Evolutionary conservation across 2,113 vertebrate genomes (phyloP), one percentile per base, ranked within the genome.

Genomic region (Neomonachus schauinslandi): DNA sequence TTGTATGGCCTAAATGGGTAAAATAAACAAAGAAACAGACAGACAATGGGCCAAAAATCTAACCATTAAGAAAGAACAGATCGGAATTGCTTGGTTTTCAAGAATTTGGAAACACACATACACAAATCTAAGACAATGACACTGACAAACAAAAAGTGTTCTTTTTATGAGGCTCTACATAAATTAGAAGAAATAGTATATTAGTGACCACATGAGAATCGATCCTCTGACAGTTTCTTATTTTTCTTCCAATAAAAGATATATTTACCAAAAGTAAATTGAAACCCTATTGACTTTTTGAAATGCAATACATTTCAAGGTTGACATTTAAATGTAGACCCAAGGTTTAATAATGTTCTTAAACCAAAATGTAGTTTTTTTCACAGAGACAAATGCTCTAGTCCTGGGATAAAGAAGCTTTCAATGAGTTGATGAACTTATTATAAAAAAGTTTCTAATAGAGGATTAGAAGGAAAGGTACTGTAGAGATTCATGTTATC

Each of bases 311-410:
- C 46, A 79, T 98, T 98, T 98, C 93, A 97, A 96, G 87, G 90
- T 96, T 98, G 98, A 98, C 98, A 98, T 98, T 98, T 99, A 98
- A 98, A 97, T 91, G 96, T 2, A n/a, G 89, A 89, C 81, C 36
- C 36, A 77, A 88, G 86, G 89, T 98, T 98, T 98, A 98, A 98
- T 98, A 92, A 97, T 97, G 94, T 96, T 96, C 94, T 97, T 92
- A 93, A 97, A 81, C n/a, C 77, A 97, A 97, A 98, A 98, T 92
- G 8, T 14, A 39, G 42, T 96, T 89, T 39, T 42, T 77, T 90
- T 94, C 77, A 59, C n/a, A 91, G 39, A 49, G 9, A 79, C 33
- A 94, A 95, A 85, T 49, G 31, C 15, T 90, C 11, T 65, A 67
- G 59, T 28, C 53, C 39, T 91, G 39, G 28, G 90, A 79, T 89